Evolutionary conservation across 2,113 vertebrate species (phyloP).

Genomic region (Stictonetta naevosa): DNA sequence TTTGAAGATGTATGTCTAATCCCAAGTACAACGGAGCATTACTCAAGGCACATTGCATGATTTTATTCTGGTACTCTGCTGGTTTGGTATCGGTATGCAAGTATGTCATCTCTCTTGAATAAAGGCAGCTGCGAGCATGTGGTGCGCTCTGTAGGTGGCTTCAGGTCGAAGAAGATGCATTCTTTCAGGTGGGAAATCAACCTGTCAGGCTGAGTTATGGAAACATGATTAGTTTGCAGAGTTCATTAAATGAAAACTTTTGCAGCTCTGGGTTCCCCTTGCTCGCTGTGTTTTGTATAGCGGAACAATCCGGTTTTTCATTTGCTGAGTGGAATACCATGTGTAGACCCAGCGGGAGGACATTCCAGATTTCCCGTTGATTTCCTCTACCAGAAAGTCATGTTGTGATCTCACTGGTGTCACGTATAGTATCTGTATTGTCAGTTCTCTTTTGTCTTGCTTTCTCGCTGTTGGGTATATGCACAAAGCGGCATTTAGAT

Average conservation of each 20-base stretch:
- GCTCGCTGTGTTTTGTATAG: constrained; percentile 66
- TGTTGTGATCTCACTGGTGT: constrained; percentile 71
- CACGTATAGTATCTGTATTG: background rate
- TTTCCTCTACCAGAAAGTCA: constrained; percentile 82
- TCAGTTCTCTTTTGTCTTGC: background rate
- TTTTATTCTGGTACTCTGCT: constrained; percentile 19
- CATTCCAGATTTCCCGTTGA: constrained; percentile 85
- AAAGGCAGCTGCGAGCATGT: constrained; percentile 33
- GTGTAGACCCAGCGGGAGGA: constrained; percentile 87
- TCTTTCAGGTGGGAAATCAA: constrained; percentile 75
- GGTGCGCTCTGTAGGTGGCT: constrained; percentile 70
- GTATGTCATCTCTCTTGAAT: background rate
- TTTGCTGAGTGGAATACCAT: constrained; percentile 85
- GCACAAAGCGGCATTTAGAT: background rate
- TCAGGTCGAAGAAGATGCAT: constrained; percentile 44
- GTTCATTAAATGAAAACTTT: constrained; percentile 76
- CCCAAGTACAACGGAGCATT: background rate
- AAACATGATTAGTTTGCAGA: constrained; percentile 76
- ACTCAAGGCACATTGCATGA: constrained; percentile 22
- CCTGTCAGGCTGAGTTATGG: constrained; percentile 77
- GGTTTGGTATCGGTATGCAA: background rate
- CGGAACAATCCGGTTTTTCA: constrained; percentile 78
- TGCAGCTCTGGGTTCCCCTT: constrained; percentile 47
- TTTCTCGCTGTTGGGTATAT: background rate
- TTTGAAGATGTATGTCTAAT: constrained; percentile 65